Evolutionary conservation across 2,797 vertebrate genomes (phyloP).

Genomic region (Muscicapa striata): DNA sequence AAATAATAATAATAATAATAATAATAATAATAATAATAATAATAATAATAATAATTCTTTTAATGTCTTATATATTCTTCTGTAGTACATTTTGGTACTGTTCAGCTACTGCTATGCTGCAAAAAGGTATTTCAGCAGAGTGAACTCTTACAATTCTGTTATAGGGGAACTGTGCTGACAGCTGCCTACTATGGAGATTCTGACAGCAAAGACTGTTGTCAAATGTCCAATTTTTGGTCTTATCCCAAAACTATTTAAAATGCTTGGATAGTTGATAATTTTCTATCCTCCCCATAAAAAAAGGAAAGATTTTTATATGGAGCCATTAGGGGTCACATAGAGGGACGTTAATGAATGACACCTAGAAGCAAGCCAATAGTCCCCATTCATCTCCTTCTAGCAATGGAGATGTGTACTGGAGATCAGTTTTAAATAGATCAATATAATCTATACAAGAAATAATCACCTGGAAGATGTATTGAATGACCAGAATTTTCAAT

Average conservation of each 20-base stretch:
- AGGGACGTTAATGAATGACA: not conserved
- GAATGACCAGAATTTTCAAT: not conserved
- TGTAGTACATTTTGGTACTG: not conserved
- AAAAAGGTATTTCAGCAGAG: not conserved
- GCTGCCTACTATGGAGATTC: not conserved
- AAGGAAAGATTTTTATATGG: not conserved
- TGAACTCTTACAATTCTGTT: not conserved
- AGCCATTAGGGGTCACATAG: not conserved
- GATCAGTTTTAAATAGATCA: not conserved
- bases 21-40: not conserved
- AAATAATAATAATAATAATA: not conserved
- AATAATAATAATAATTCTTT: not conserved
- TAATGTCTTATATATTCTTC: not conserved
- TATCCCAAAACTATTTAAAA: not conserved
- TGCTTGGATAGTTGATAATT: not conserved
- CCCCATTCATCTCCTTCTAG: not conserved
- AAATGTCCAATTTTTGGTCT: not conserved
- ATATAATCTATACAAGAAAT: not conserved
- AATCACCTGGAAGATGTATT: not conserved
- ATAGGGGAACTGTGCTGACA: not conserved
- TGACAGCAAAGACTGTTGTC: not conserved
- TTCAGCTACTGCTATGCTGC: not conserved
- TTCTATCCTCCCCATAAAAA: not conserved
- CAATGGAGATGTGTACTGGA: not conserved
- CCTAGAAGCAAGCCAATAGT: not conserved